Base-by-base conservation (phyloP, 2,797 vertebrate genomes). In the Champsocephalus esox region DNA sequence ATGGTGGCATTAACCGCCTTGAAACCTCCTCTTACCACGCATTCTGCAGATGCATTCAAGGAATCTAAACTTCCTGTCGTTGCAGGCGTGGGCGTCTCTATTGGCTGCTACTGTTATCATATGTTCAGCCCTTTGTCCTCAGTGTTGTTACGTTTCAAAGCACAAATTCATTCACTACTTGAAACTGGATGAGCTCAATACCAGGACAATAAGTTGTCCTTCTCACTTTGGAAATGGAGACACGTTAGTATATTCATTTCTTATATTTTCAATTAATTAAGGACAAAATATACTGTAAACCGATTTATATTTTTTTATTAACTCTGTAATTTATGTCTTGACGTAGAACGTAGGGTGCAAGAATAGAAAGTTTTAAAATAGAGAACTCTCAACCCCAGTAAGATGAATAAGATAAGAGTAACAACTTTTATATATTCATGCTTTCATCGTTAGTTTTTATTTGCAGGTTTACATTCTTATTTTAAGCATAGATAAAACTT, bases 221-320 rank as follows among this genome's bases (percentile, higher is more conserved):
- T 70, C 3, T 0, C 48, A 28, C 16, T 48, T 66, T 61, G 77
- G 17, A 66, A 61, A 56, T 44, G 17, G 70, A 83, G 16, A 86
- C 70, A 87, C 90, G 89, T 89, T 54, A 88, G 90, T 91, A 88
- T 56, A 24, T 32, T 5, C 46, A 21, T 2, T 73, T 86, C 2
- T 60, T 74, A 28, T 34, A 68, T 38, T 52, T 64, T 49, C 0
- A 49, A 5, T 4, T 57, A 13, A 2, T 44, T 52, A 12, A 13
- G 60, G 28, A 75, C 17, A 75, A 10, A 66, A 66, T 9, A 3
- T 44, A 3, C 54, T 64, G 11, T 45, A n/a, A 55, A 14, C 11
- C 17, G 17, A 55, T 4, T 49, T 1, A 14, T 2, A 6, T 28
- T 0, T 66, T 60, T 56, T 38, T 45, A 9, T 49, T 60, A 60